phyloP scores from a whole-genome alignment of 1,140 invertebrate genomes.

The Hormaphis cornu region DNA sequence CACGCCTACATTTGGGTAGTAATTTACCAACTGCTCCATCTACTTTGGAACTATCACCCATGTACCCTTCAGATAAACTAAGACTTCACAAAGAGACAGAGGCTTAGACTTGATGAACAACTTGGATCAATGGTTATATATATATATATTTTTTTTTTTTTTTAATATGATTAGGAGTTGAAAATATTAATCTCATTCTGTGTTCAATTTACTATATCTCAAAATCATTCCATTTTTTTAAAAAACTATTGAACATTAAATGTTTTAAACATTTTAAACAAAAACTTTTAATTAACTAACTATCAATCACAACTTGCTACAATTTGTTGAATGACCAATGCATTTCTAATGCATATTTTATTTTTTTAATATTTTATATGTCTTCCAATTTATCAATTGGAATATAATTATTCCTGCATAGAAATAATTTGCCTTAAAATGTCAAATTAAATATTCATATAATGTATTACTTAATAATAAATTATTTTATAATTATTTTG shows the following conservation, averaged over 20 bases:
- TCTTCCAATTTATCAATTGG: background rate
- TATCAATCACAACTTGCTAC: background rate
- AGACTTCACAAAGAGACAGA: conserved; percentile 67
- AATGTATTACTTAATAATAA: background rate
- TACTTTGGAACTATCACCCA: conserved; percentile 71
- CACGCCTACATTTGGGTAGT: conserved; percentile 56
- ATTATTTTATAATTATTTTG: background rate
- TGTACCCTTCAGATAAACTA: conserved; percentile 60
- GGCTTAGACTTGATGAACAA: conserved; percentile 49
- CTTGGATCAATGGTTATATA: background rate
- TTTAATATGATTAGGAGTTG: background rate
- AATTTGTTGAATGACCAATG: background rate
- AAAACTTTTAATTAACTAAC: background rate
- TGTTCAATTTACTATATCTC: background rate
- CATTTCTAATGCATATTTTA: background rate
- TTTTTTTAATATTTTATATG: background rate
- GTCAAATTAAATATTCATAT: background rate
- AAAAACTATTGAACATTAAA: conserved; percentile 1
- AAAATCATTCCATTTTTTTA: conserved; percentile 1
- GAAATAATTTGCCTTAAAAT: background rate
- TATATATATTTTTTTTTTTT: background rate
- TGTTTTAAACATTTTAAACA: background rate
- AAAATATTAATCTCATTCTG: conserved; percentile 20
- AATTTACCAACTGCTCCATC: conserved; percentile 69
- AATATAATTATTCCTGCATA: background rate